phyloP scores from a whole-genome alignment of 2,113 vertebrate species.

The Tachysurus vachellii region DNA sequence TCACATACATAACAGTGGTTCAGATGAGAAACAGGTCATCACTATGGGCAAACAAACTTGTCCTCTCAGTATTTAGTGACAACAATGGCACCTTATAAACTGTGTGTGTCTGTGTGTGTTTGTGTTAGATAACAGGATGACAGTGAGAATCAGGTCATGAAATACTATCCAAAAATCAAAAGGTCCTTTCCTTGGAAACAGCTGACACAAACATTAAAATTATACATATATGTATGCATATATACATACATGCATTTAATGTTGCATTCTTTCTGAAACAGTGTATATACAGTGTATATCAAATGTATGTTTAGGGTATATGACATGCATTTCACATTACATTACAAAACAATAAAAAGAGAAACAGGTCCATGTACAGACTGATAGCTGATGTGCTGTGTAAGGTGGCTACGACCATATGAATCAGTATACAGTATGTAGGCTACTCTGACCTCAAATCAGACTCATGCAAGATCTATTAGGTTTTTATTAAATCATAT shows the following conservation, averaged over 20 bases:
- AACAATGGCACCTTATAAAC: neutral
- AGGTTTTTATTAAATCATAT: neutral
- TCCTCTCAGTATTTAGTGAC: neutral
- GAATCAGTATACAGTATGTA: neutral
- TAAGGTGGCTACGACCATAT: neutral
- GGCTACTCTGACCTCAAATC: neutral
- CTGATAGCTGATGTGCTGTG: neutral
- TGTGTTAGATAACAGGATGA: neutral
- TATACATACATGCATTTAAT: neutral
- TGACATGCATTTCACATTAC: neutral
- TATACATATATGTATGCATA: neutral
- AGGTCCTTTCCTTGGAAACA: neutral
- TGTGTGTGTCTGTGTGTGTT: neutral
- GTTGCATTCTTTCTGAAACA: neutral
- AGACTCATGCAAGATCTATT: neutral
- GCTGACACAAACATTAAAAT: neutral
- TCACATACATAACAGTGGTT: neutral
- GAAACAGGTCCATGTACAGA: neutral
- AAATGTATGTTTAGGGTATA: too few species aligned
- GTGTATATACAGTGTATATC: neutral
- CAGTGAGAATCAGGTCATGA: neutral
- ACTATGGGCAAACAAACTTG: neutral
- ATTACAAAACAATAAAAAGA: neutral
- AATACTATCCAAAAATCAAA: neutral
- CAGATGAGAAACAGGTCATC: neutral